Base-by-base conservation (phyloP, 2,797 vertebrate species). In the Peromyscus attwateri region DNA sequence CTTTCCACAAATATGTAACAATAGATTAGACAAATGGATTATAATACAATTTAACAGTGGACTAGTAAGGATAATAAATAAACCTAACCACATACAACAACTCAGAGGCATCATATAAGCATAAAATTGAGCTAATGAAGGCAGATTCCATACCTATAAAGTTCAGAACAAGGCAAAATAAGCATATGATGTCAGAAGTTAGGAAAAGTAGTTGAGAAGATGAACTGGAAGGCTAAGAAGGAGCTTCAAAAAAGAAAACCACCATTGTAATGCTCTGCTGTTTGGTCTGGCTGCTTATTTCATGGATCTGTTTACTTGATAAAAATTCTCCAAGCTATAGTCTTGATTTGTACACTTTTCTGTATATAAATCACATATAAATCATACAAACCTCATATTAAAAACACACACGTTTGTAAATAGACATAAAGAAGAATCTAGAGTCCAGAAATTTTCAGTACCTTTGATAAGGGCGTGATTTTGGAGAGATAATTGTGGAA, bases 131-230 rank as follows among this genome's bases (percentile, higher is more conserved):
- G 64, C 43, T 76, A 88, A 75, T 60, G 37, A 96, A 92, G 83
- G 57, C 23, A 83, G 52, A 91, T 43, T 94, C 66, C 31, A 95
- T 70, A 79, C 87, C 81, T 75, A 70, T 27, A 49, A 94, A 92
- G 55, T 76, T 97, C 37, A 82, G 43, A 94, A 79, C 27, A 70
- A 95, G 34, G 40, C 21, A 85, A 92, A 96, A 89, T 46, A 80
- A 92, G 68, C 19, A 29, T 57, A n/a, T 12, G 68, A 60, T 66
- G 29, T 75, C 57, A 87, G 37, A 94, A 96, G 23, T 91, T 89
- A 89, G 66, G 31, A 90, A 88, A 95, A 91, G 49, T 62, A 13
- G 49, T 73, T 84, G 46, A 88, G 66, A 85, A 96, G 27, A 27
- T 52, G 37, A 77, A 92, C n/a, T 73, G 40, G 19, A 60, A 73